These are phyloP conservation scores for Aythya baeri DNA, from an alignment of 2,113 vertebrate species.

Conservation along the genomic window DNA sequence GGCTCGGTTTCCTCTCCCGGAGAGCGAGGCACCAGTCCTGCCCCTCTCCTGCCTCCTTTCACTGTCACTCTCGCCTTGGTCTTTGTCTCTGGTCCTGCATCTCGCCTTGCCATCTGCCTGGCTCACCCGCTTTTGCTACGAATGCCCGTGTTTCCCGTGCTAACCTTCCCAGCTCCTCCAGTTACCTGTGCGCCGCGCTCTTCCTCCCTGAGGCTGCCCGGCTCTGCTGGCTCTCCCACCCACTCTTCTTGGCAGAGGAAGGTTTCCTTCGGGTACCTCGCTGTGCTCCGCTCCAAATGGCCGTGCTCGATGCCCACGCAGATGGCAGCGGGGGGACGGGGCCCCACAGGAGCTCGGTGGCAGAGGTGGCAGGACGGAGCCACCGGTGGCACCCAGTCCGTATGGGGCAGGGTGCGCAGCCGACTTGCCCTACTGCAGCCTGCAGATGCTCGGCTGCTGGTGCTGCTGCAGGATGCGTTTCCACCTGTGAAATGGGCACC, in stretches of 20 bases:
- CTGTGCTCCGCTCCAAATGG: neutral
- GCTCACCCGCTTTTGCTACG: neutral
- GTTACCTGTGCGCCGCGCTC: neutral
- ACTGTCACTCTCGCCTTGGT: neutral
- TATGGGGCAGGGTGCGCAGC: accelerated
- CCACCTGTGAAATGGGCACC: neutral
- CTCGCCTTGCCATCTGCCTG: neutral
- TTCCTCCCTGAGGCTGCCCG: accelerated
- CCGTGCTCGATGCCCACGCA: accelerated
- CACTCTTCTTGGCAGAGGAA: accelerated
- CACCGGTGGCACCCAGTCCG: too few species aligned
- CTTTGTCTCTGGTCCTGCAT: neutral
- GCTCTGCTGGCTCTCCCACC: neutral
- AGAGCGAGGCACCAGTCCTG: accelerated
- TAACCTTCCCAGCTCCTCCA: neutral
- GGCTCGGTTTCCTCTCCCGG: neutral
- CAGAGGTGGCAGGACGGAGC: neutral
- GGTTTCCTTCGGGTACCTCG: neutral
- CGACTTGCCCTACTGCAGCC: neutral
- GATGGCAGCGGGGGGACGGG: accelerated
- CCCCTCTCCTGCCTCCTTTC: neutral
- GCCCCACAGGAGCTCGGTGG: neutral
- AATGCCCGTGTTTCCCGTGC: accelerated
- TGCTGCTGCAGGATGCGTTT: accelerated
- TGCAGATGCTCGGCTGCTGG: neutral